These are phyloP conservation scores for Callitettix versicolor DNA, from an alignment of 1,140 invertebrate species.

Conservation along the genomic window DNA sequence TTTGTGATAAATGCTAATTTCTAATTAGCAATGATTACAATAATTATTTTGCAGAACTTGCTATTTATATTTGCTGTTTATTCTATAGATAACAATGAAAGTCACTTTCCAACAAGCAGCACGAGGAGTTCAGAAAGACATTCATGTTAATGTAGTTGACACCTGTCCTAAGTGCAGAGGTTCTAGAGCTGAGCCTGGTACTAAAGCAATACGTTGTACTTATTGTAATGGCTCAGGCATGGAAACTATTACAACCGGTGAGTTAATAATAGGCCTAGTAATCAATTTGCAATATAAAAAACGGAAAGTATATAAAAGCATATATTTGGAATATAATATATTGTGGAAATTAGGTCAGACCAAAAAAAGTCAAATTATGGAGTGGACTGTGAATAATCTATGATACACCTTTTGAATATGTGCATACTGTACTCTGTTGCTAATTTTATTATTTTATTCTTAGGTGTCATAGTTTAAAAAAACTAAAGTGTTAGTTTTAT, in stretches of 20 bases:
- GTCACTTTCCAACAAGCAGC: slow-evolving; percentile 92
- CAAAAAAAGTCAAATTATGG: not conserved
- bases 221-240: slow-evolving; percentile 97
- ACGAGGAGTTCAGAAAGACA: slow-evolving; percentile 87
- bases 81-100: slow-evolving; percentile 66
- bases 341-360: not conserved
- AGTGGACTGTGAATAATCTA: not conserved
- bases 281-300: too few species aligned
- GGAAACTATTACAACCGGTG: slow-evolving; percentile 72
- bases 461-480: too few species aligned
- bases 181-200: slow-evolving; percentile 72
- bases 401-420: not conserved
- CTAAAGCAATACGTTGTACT: slow-evolving; percentile 73
- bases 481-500: too few species aligned
- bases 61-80: too few species aligned
- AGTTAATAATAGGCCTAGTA: not conserved
- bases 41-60: too few species aligned
- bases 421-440: too few species aligned
- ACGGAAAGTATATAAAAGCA: too few species aligned
- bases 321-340: too few species aligned
- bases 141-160: slow-evolving; percentile 85
- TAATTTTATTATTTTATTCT: too few species aligned
- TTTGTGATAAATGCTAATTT: too few species aligned
- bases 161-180: slow-evolving; percentile 85
- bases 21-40: too few species aligned